phyloP scores from a whole-genome alignment of 1,140 invertebrate species.

The Drosophila fuyamai region DNA sequence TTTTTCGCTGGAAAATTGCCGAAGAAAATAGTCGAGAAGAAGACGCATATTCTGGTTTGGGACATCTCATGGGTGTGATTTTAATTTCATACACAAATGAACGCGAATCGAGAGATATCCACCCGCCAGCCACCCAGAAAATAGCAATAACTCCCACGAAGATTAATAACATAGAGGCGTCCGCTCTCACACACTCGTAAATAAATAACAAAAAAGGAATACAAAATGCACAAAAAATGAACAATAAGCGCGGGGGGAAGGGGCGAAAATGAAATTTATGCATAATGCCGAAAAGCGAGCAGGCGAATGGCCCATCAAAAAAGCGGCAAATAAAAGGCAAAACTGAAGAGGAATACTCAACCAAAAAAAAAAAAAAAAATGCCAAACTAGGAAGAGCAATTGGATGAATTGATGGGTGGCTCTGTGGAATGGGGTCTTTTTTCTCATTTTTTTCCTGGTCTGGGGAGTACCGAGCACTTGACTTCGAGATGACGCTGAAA shows the following conservation, averaged over 20 bases:
- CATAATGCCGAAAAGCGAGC: slow-evolving; percentile 66
- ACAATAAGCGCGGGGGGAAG: slow-evolving; percentile 64
- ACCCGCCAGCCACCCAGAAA: slow-evolving; percentile 27
- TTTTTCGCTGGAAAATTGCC: slow-evolving; percentile 29
- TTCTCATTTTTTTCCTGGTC: neutral
- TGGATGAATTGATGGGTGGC: slow-evolving; percentile 52
- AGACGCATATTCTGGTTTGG: slow-evolving; percentile 26
- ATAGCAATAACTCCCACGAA: slow-evolving; percentile 82
- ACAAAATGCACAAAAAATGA: slow-evolving; percentile 78
- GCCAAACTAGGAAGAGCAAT: slow-evolving; percentile 61
- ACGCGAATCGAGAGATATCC: slow-evolving; percentile 63
- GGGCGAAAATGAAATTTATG: slow-evolving; percentile 78
- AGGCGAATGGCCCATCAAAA: slow-evolving; percentile 74
- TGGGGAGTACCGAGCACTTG: slow-evolving; percentile 13
- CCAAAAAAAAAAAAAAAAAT: slow-evolving; percentile 21
- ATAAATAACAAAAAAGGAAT: slow-evolving; percentile 71
- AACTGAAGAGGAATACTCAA: slow-evolving; percentile 38
- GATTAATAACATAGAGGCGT: slow-evolving; percentile 73
- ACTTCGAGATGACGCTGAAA: slow-evolving; percentile 8
- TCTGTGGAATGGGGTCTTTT: neutral
- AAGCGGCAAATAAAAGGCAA: slow-evolving; percentile 64
- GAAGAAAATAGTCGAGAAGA: slow-evolving; percentile 7
- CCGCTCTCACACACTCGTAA: slow-evolving; percentile 48
- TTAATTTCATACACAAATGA: slow-evolving; percentile 84
- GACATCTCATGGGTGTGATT: slow-evolving; percentile 82